Conservation (phyloP, 2,797 vertebrate species). For the Hoplostethus mediterraneus region DNA sequence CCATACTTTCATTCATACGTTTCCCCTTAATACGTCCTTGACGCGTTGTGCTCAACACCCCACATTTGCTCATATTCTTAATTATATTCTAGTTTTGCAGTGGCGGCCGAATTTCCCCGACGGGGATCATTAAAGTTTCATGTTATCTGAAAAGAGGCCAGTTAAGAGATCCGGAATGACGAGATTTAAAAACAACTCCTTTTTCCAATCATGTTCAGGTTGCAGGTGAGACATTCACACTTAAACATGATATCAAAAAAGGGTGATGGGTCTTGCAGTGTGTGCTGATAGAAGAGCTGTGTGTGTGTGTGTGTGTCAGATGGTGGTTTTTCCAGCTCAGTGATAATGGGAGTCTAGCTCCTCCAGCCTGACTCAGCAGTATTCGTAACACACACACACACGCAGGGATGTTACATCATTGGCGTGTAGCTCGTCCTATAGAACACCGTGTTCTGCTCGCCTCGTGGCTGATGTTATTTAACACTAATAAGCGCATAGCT, state of each 20-base stretch:
- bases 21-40: no score
- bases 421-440: conserved; percentile 4
- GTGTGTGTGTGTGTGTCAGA: conserved; percentile 4
- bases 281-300: neutral
- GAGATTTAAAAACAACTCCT: neutral
- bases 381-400: conserved; percentile 5
- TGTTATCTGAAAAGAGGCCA: neutral
- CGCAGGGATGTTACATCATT: conserved; percentile 13
- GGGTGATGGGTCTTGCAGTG: conserved; percentile 1
- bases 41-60: no score
- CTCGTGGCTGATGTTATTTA: conserved; percentile 3
- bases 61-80: no score
- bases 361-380: conserved; percentile 52
- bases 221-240: neutral
- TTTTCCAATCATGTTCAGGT: neutral
- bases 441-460: conserved; percentile 23
- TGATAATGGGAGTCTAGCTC: conserved; percentile 40
- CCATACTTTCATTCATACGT: no score
- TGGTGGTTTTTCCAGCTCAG: conserved; percentile 12
- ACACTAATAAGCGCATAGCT: no score
- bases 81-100: no score
- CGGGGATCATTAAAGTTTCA: no score
- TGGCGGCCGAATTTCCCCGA: no score
- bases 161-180: neutral
- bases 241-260: neutral